phyloP scores from a whole-genome alignment of 2,888 invertebrate species.

The Chloroclysta siterata region DNA sequence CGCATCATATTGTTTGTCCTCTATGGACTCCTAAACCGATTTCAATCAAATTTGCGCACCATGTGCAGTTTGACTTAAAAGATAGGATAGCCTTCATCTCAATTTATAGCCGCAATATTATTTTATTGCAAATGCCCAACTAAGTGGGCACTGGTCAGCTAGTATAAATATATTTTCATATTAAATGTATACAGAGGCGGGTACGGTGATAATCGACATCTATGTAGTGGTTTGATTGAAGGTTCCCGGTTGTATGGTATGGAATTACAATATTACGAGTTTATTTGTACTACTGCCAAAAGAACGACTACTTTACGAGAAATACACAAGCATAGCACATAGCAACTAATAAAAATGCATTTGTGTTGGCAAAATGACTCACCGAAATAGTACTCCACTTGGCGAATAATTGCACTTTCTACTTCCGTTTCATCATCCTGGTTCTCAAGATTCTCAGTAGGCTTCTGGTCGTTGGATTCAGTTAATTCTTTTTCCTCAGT shows the following conservation, averaged over 20 bases:
- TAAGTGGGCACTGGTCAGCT: no score
- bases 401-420: slow-evolving; percentile 87
- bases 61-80: no score
- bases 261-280: no score
- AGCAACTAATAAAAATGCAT: neutral
- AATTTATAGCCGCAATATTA: no score
- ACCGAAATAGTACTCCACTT: slow-evolving; percentile 88
- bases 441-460: slow-evolving; percentile 50
- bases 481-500: slow-evolving; percentile 70
- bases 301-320: neutral
- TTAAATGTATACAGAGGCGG: no score
- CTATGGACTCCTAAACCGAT: no score
- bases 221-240: neutral
- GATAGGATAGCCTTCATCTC: no score
- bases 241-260: neutral
- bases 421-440: slow-evolving; percentile 67
- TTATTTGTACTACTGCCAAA: neutral
- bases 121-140: no score
- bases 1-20: no score
- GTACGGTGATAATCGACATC: no score
- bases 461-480: slow-evolving; percentile 62
- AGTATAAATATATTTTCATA: no score
- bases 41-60: no score
- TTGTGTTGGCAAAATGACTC: slow-evolving; percentile 42
- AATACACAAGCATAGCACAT: neutral